phyloP scores from a whole-genome alignment of 2,113 vertebrate species.

The Nothobranchius kuhntae region DNA sequence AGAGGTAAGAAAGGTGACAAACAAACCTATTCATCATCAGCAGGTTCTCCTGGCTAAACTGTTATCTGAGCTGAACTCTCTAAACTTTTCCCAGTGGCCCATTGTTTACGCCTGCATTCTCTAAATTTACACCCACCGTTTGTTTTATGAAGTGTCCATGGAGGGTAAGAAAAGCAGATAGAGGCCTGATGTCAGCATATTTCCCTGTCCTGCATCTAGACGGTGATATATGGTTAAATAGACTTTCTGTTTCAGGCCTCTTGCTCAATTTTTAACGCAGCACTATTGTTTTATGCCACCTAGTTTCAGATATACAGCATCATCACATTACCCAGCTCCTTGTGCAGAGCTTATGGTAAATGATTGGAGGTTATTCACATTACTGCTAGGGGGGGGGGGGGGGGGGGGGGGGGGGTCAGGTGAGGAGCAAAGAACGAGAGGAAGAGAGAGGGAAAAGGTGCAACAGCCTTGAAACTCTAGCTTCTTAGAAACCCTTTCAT shows the following conservation, averaged over 20 bases:
- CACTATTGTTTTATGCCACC: conserved; percentile 68
- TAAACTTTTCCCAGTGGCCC: conserved; percentile 76
- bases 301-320: conserved; percentile 74
- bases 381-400: conserved; percentile 47
- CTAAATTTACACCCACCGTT: conserved; percentile 77
- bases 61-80: conserved; percentile 78
- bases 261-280: conserved; percentile 54
- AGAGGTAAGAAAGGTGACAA: conserved; percentile 75
- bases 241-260: conserved; percentile 59
- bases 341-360: conserved; percentile 72
- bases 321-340: conserved; percentile 70
- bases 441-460: not conserved
- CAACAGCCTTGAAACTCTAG: conserved; percentile 1
- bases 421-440: conserved; percentile 1
- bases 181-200: conserved; percentile 76
- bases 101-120: conserved; percentile 76
- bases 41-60: conserved; percentile 75
- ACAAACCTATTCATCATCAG: conserved; percentile 77
- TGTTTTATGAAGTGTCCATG: conserved; percentile 79
- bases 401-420: conserved; percentile 22
- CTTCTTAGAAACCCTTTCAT: conserved; percentile 30
- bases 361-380: conserved; percentile 74
- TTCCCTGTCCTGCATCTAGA: conserved; percentile 65
- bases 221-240: conserved; percentile 69
- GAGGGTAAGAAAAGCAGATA: conserved; percentile 73